Percentiles rank a stretch among this genome's conserved stretches.
These are phyloP conservation scores for Poeciliopsis presidionis DNA, from an alignment of 2,797 vertebrate genomes.

Conservation along the genomic window DNA sequence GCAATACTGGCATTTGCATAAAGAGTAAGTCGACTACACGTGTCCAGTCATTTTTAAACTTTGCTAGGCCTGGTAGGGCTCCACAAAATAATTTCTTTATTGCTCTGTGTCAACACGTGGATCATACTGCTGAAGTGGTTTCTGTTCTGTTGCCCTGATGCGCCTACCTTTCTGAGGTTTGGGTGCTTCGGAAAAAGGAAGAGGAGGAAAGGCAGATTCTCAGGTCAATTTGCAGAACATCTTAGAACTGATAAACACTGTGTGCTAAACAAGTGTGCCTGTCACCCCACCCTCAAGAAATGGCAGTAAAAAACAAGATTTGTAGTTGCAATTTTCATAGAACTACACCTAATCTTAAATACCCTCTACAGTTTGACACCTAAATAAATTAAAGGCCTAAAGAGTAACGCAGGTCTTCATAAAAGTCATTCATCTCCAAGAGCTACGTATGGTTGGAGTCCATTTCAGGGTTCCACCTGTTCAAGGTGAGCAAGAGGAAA, in stretches of 20 bases:
- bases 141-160: constrained; percentile 77
- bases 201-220: constrained; percentile 79
- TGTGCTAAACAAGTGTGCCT: constrained; percentile 57
- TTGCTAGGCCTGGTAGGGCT: constrained; percentile 84
- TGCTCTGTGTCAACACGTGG: constrained; percentile 85
- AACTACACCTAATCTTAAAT: constrained; percentile 64
- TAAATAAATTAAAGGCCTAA: constrained; percentile 64
- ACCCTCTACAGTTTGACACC: constrained; percentile 56
- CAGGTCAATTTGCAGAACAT: constrained; percentile 70
- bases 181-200: constrained; percentile 73
- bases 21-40: constrained; percentile 84
- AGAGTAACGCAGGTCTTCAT: constrained; percentile 60
- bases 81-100: constrained; percentile 83
- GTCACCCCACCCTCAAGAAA: constrained; percentile 62
- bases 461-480: constrained; percentile 48
- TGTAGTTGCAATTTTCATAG: constrained; percentile 70
- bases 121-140: constrained; percentile 76
- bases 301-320: constrained; percentile 78
- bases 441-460: constrained; percentile 57
- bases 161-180: constrained; percentile 75
- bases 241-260: constrained; percentile 50
- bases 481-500: constrained; percentile 51
- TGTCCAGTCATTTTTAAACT: constrained; percentile 81
- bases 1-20: constrained; percentile 89
- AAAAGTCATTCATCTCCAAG: constrained; percentile 68